Evolutionary conservation across 2,888 invertebrate species (phyloP).

Genomic region (Stegophylla sp.): DNA sequence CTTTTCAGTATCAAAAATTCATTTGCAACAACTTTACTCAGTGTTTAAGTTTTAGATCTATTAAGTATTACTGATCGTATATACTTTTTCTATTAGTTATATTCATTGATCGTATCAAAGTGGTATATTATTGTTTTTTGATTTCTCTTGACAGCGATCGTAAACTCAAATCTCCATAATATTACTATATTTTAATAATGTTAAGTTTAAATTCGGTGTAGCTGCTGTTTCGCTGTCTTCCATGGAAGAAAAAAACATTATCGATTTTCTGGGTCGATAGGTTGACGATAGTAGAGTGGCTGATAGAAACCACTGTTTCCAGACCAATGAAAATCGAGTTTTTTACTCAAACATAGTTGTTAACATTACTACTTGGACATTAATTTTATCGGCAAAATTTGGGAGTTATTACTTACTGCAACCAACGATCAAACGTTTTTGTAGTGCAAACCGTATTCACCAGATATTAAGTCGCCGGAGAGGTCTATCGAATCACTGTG

Average conservation of each 20-base stretch:
- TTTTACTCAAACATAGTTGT: slow-evolving; percentile 49
- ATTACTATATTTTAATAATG: no score
- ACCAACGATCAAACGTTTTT: not conserved
- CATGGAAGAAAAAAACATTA: slow-evolving; percentile 49
- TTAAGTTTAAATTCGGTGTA: no score
- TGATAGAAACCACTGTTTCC: slow-evolving; percentile 56
- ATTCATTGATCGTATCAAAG: no score
- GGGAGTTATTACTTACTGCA: slow-evolving; percentile 24
- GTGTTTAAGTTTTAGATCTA: no score
- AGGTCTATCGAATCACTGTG: not conserved
- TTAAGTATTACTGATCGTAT: no score
- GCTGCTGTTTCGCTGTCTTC: not conserved
- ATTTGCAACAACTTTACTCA: no score
- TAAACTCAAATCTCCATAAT: no score
- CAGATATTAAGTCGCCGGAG: not conserved
- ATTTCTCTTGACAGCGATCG: no score
- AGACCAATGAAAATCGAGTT: slow-evolving; percentile 23
- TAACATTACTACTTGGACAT: slow-evolving; percentile 49
- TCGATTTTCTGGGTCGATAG: slow-evolving; percentile 54
- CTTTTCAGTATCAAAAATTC: no score
- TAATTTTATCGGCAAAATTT: slow-evolving; percentile 54
- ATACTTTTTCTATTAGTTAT: no score
- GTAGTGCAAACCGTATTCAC: not conserved
- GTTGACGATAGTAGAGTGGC: slow-evolving; percentile 56
- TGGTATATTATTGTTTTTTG: no score